A percentile compares a stretch with the other conserved stretches of the same genome.
phyloP scores from a whole-genome alignment of 2,113 vertebrate species.

The Prionailurus bengalensis region DNA sequence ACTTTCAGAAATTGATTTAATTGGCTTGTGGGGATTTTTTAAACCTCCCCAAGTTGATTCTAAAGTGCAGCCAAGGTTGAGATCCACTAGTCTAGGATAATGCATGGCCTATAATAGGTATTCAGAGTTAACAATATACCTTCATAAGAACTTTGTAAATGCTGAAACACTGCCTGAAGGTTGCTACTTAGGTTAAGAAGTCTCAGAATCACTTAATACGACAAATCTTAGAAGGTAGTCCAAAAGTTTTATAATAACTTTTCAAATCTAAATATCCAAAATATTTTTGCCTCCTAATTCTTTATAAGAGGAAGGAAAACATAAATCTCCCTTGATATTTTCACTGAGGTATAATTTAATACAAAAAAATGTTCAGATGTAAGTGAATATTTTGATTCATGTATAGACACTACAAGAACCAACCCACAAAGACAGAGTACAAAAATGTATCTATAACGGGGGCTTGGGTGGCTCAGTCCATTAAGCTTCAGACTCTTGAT shows the following conservation, averaged over 20 bases:
- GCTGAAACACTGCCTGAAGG: neutral
- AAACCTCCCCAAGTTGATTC: neutral
- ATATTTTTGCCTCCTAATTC: slow-evolving; percentile 14
- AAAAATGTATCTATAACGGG: no score
- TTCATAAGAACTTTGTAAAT: neutral
- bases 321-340: neutral
- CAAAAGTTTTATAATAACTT: neutral
- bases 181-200: neutral
- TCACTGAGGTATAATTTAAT: neutral
- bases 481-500: no score
- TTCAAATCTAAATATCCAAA: neutral
- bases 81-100: neutral
- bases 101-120: neutral
- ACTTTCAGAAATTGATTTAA: slow-evolving; percentile 4
- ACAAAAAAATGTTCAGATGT: neutral
- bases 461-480: no score
- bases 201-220: neutral
- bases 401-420: neutral
- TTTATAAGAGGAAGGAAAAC: neutral
- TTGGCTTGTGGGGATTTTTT: neutral
- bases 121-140: neutral
- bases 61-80: neutral
- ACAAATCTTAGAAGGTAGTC: neutral
- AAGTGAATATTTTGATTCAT: neutral
- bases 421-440: neutral